Conservation (phyloP, 2,113 vertebrate species). For the Parus major region DNA sequence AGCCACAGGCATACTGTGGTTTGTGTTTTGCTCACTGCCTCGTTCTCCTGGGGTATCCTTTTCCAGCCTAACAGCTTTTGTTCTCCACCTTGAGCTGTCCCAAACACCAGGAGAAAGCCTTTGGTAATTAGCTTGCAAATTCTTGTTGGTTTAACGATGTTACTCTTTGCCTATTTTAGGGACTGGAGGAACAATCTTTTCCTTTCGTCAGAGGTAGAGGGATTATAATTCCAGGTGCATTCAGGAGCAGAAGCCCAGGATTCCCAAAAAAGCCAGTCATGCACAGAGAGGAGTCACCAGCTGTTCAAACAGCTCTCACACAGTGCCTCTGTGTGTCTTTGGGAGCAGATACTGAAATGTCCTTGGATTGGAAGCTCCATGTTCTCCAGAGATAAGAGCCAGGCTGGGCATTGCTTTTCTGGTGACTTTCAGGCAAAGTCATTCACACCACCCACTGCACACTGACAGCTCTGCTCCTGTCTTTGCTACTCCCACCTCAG, state of each 20-base stretch:
- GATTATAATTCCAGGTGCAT: background rate
- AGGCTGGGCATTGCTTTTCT: background rate
- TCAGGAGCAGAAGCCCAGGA: background rate
- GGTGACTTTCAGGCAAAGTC: slow-evolving; percentile 6
- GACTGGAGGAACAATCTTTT: background rate
- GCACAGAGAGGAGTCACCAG: background rate
- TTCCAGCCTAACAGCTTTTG: background rate
- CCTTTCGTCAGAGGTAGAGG: background rate
- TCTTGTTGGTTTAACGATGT: background rate
- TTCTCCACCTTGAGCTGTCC: background rate
- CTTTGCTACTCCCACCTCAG: background rate
- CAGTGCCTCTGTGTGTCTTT: background rate
- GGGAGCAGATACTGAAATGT: background rate
- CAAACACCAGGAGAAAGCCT: background rate
- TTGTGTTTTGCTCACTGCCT: background rate
- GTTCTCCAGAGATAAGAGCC: background rate
- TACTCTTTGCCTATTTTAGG: background rate
- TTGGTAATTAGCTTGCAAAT: background rate
- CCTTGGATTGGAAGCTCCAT: background rate
- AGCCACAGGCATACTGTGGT: background rate
- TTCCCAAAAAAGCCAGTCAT: background rate
- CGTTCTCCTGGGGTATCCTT: background rate
- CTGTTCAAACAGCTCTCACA: background rate
- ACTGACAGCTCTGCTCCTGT: background rate
- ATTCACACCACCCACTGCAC: background rate